These are phyloP conservation scores for Maniola hyperantus DNA, from an alignment of 2,888 invertebrate species.

Conservation along the genomic window DNA sequence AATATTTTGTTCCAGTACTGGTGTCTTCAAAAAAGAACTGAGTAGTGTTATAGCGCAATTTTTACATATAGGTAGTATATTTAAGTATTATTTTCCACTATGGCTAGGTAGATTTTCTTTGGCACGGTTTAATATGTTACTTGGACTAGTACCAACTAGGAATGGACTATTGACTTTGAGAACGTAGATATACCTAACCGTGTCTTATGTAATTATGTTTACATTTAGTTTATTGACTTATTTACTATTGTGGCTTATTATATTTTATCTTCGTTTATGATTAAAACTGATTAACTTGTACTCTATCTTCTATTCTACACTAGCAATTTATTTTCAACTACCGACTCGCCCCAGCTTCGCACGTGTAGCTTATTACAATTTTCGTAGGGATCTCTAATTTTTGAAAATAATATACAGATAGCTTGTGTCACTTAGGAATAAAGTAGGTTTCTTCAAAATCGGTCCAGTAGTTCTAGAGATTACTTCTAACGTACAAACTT, in stretches of 20 bases:
- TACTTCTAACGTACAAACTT: too few species aligned
- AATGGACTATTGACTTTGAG: constrained; percentile 37
- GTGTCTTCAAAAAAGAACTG: constrained; percentile 32
- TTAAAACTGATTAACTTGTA: background rate
- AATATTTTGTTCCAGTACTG: constrained; percentile 49
- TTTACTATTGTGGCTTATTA: constrained; percentile 25
- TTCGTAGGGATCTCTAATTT: too few species aligned
- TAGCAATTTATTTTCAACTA: background rate
- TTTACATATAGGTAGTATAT: background rate
- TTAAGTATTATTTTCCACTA: background rate
- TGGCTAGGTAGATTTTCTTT: constrained; percentile 44
- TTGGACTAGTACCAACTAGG: constrained; percentile 67
- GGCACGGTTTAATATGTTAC: constrained; percentile 51
- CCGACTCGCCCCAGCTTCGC: too few species aligned
- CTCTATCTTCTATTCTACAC: background rate
- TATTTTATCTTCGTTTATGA: constrained; percentile 2
- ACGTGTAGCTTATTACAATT: too few species aligned
- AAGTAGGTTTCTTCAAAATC: too few species aligned
- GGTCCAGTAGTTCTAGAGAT: too few species aligned
- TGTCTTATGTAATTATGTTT: constrained; percentile 25
- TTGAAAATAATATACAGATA: too few species aligned
- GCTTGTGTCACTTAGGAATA: too few species aligned
- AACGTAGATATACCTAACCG: constrained; percentile 20
- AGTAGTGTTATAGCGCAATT: background rate
- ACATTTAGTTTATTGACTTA: constrained; percentile 35